Evolutionary conservation across 2,113 vertebrate genomes (phyloP), one percentile per base, ranked within the genome.

Genomic region (Amblyopsis rosae): DNA sequence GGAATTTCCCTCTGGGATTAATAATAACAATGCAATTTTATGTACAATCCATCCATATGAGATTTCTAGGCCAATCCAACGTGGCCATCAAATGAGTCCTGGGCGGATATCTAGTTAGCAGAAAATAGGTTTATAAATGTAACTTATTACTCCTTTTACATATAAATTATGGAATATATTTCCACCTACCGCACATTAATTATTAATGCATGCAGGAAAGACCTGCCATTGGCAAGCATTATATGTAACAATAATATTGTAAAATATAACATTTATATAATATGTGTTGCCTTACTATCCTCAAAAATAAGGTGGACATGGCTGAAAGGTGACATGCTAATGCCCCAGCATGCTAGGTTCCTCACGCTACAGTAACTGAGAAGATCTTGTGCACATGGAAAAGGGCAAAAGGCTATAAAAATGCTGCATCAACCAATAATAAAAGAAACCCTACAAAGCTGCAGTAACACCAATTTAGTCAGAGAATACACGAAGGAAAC

Each of bases 341-440:
- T 1, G 13, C 35, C 35, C 0, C 58, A 68, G 57, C 49, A 41
- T 67, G 63, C 55, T 57, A 76, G 80, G 76, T 81, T 84, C 62
- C 62, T 82, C 57, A 76, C 63, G 72, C 64, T 75, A 19, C 45
- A 48, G 79, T 69, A 77, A 83, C 58, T 67, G 68, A 65, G 70
- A 84, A 58, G 62, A 84, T 79, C 70, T 65, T 59, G 47, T 75
- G 73, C 75, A 76, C 12, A 9, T 54, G 46, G 67, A 69, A 81
- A 86, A 87, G 72, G 85, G 85, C 78, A 86, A 86, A 87, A 88
- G 79, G 79, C 65, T 74, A 62, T 59, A 64, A 67, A 59, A 75
- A 78, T 17, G 74, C 76, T 76, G 81, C 75, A 79, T 67, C 55
- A 10, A 72, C 66, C 54, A 54, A 62, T 56, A 54, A 79, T 65